phyloP scores from a whole-genome alignment of 2,888 invertebrate genomes.

The Pycnomerus fuliginosus region DNA sequence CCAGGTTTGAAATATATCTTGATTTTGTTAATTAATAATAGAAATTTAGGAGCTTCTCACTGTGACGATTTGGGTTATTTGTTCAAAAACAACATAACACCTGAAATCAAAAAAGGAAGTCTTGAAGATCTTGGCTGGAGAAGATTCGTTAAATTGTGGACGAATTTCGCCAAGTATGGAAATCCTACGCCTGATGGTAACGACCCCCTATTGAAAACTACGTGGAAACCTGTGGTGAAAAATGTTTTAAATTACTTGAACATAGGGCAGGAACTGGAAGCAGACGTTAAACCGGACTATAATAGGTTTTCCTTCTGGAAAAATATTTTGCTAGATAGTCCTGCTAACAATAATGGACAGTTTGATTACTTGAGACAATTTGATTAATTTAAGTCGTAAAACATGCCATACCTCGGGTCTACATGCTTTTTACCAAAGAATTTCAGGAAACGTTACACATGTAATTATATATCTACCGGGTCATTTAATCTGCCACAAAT shows the following conservation, averaged over 20 bases:
- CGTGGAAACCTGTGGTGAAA: conserved; percentile 38
- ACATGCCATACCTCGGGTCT: no score
- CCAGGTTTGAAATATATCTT: no score
- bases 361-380: no score
- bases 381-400: no score
- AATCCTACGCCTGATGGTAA: conserved; percentile 37
- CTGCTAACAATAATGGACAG: no score
- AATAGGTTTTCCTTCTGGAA: conserved; percentile 8
- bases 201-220: conserved; percentile 32
- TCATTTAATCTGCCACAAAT: no score
- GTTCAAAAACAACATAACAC: conserved; percentile 30
- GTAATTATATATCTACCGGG: no score
- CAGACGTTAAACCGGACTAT: not conserved
- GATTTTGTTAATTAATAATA: no score
- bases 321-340: conserved; percentile 5
- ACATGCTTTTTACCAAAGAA: no score
- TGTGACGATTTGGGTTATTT: conserved; percentile 37
- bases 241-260: conserved; percentile 36
- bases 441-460: no score
- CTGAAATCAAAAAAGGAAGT: conserved; percentile 24
- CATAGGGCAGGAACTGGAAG: conserved; percentile 35
- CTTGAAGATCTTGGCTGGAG: conserved; percentile 27
- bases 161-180: conserved; percentile 44
- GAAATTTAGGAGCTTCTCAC: conserved; percentile 34
- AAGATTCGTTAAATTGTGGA: conserved; percentile 43